Base-by-base conservation (phyloP, 2,113 vertebrate species). In the Mobula birostris region DNA sequence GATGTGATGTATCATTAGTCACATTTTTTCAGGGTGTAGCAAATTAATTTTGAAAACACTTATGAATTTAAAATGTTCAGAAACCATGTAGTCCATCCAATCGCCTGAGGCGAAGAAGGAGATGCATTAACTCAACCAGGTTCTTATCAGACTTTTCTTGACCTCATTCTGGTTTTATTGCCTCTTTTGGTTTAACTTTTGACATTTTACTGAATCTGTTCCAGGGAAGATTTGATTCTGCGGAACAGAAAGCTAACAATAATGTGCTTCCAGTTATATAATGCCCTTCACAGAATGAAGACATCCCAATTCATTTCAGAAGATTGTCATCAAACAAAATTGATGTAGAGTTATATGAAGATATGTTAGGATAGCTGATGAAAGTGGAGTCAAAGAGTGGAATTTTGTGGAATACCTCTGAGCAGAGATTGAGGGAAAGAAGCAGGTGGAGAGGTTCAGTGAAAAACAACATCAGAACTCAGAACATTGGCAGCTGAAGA, bases 1-100 rank as follows among this genome's bases (percentile, higher is more conserved):
- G 91, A 93, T 76, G 29, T 76, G 70, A 93, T 92, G 90, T 92
- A 92, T 72, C 66, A 92, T 93, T 93, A 93, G 91, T 76, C 91
- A 74, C 91, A 74, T 92, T 76, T 93, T 91, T 93, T 48, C 68
- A 74, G 70, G 21, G 36, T 93, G 32, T 70, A 93, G 68, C 70
- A 74, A 74, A 74, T 93, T 93, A 93, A 93, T 93, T 70, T 93
- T 93, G 91, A 93, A 76, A 93, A 74, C 17, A 74, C 68, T 70
- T 92, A 93, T 93, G 91, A 74, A 93, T 93, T 93, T 93, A 93
- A 74, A 76, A 74, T 76, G 68, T 93, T 93, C 70, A 5, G 32
- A 93, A 74, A 29, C 32, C 40, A 70, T 40, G 29, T 40, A 93
- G 91, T 93, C 68, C 29, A 40, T 70, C 88, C 66, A 72, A 70